Evolutionary conservation across 1,140 invertebrate species (phyloP).

Genomic region (Mesaphorura yosii): DNA sequence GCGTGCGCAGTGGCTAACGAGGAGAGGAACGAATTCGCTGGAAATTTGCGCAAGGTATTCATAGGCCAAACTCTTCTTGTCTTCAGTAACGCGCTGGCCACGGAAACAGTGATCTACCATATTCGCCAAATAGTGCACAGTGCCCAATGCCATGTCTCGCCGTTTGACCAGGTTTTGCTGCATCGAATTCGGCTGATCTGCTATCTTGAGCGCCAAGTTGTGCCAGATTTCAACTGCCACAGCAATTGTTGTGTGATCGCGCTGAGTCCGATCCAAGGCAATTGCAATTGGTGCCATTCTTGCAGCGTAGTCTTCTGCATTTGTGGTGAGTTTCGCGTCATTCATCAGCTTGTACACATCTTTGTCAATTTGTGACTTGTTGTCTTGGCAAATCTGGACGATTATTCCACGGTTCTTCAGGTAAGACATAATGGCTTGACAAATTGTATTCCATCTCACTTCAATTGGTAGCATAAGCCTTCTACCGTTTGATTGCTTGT

Average conservation of each 20-base stretch:
- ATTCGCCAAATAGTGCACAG: not conserved
- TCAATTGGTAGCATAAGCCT: not conserved
- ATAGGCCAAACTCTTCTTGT: not conserved
- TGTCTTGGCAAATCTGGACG: not conserved
- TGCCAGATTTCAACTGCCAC: conserved; percentile 2
- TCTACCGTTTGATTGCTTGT: not conserved
- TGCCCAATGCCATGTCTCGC: not conserved
- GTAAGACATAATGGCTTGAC: not conserved
- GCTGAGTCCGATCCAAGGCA: not conserved
- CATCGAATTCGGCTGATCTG: not conserved
- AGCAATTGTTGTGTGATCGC: not conserved
- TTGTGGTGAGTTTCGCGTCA: not conserved
- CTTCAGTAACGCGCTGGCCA: not conserved
- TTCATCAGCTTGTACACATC: not conserved
- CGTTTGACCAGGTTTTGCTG: not conserved
- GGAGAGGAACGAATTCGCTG: no score
- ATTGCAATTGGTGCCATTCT: not conserved
- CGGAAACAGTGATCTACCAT: not conserved
- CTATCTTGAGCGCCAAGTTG: not conserved
- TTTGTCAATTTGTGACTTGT: not conserved
- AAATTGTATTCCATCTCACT: not conserved
- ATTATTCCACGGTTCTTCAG: not conserved
- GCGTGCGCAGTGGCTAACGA: no score
- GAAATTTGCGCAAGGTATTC: no score
- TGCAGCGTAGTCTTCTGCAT: not conserved